Conservation (phyloP, 2,797 vertebrate genomes). For the Somateria mollissima region DNA sequence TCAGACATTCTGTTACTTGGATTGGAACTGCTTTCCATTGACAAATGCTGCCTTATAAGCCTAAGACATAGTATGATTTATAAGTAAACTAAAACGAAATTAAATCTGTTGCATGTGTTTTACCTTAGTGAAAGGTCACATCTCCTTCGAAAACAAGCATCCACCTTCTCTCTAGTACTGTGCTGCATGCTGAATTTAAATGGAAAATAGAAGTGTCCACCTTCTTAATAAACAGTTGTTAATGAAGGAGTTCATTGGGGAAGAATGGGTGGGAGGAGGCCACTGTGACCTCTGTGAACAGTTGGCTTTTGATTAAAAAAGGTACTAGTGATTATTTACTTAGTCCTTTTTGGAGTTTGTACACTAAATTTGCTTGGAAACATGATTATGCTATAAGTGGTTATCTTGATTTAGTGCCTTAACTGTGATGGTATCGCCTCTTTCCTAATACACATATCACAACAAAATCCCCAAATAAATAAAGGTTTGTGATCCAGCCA, state of each 20-base stretch:
- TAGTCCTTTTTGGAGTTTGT: neutral
- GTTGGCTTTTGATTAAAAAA: neutral
- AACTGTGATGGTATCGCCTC: neutral
- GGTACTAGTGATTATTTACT: neutral
- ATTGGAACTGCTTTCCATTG: neutral
- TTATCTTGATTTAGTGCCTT: neutral
- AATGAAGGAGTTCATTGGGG: neutral
- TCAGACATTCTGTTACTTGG: neutral
- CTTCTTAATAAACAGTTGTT: neutral
- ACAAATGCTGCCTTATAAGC: neutral
- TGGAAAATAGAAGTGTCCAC: neutral
- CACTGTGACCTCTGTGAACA: neutral
- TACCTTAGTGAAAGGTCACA: neutral
- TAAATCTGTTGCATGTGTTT: neutral
- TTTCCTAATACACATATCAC: fast-evolving
- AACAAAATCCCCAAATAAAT: neutral
- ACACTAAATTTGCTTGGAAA: neutral
- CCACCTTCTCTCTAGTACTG: neutral
- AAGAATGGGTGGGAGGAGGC: neutral
- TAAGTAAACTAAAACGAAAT: neutral
- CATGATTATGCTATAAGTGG: neutral
- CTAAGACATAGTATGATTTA: neutral
- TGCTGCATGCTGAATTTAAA: neutral
- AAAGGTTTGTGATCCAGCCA: neutral
- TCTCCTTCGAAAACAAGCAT: neutral